These are phyloP conservation scores for Ormyrus rosae DNA, from an alignment of 2,888 invertebrate genomes.

Conservation along the genomic window DNA sequence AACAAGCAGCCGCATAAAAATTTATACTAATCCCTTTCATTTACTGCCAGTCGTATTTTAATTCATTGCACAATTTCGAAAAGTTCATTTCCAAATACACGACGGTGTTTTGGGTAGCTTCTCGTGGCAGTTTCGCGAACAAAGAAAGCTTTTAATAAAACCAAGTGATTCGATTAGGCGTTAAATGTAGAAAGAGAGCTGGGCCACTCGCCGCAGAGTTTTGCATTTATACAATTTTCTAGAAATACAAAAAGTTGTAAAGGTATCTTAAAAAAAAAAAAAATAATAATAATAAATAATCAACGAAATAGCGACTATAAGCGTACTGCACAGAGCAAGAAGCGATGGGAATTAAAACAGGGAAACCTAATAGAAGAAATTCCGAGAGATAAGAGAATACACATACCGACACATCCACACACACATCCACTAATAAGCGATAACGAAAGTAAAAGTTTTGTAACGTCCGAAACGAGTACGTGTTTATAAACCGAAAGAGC, in stretches of 20 bases:
- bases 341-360: slow-evolving; percentile 23
- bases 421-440: background rate
- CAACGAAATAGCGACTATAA: slow-evolving; percentile 47
- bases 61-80: slow-evolving; percentile 1
- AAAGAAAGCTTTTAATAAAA: slow-evolving; percentile 18
- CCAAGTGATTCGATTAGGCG: slow-evolving; percentile 17
- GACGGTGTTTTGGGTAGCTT: background rate
- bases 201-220: slow-evolving; percentile 32
- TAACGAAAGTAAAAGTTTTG: slow-evolving; percentile 31
- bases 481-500: slow-evolving; percentile 74
- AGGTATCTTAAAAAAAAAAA: background rate
- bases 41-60: slow-evolving; percentile 41
- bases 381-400: slow-evolving; percentile 22
- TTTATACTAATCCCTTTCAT: background rate
- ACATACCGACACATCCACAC: slow-evolving; percentile 2
- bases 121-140: background rate
- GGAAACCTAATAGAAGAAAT: background rate
- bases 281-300: background rate
- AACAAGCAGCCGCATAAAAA: slow-evolving; percentile 17
- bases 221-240: slow-evolving; percentile 45
- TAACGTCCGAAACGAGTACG: slow-evolving; percentile 33
- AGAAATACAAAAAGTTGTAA: background rate
- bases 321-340: slow-evolving; percentile 35
- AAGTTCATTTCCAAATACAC: background rate
- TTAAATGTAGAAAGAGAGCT: slow-evolving; percentile 1